phyloP scores from a whole-genome alignment of 1,140 invertebrate genomes.

The Thaumetopoea pityocampa region DNA sequence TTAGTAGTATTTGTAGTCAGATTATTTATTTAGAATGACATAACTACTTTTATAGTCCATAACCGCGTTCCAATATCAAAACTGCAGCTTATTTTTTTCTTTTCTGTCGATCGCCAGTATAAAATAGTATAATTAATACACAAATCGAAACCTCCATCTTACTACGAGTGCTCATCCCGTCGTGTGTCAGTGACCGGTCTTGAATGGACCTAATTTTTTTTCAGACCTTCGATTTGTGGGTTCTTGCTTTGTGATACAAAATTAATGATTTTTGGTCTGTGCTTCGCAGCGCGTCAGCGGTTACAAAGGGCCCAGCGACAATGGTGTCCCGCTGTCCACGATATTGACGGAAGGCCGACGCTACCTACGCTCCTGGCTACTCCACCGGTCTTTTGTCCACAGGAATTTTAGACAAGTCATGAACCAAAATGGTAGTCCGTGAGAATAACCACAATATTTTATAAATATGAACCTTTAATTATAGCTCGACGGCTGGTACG shows the following conservation, averaged over 20 bases:
- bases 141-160: slow-evolving; percentile 46
- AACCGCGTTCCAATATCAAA: slow-evolving; percentile 17
- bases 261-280: slow-evolving; percentile 75
- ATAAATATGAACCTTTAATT: slow-evolving; percentile 51
- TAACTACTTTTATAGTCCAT: slow-evolving; percentile 18
- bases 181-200: slow-evolving; percentile 55
- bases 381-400: slow-evolving; percentile 52
- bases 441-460: slow-evolving; percentile 45
- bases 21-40: too few relatives aligned
- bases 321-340: slow-evolving; percentile 68
- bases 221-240: slow-evolving; percentile 67
- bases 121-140: slow-evolving; percentile 36
- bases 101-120: slow-evolving; percentile 24
- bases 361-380: slow-evolving; percentile 64
- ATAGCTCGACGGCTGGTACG: background rate
- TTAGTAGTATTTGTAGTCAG: too few relatives aligned
- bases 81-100: slow-evolving; percentile 14
- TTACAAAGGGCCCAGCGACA: slow-evolving; percentile 63
- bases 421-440: slow-evolving; percentile 51
- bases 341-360: slow-evolving; percentile 70
- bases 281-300: slow-evolving; percentile 48
- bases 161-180: slow-evolving; percentile 32
- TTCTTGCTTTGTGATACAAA: slow-evolving; percentile 73
- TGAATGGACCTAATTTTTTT: slow-evolving; percentile 67
- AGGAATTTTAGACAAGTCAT: slow-evolving; percentile 61